Conservation (phyloP, 1,140 invertebrate species). For the Drosophila sproati region DNA sequence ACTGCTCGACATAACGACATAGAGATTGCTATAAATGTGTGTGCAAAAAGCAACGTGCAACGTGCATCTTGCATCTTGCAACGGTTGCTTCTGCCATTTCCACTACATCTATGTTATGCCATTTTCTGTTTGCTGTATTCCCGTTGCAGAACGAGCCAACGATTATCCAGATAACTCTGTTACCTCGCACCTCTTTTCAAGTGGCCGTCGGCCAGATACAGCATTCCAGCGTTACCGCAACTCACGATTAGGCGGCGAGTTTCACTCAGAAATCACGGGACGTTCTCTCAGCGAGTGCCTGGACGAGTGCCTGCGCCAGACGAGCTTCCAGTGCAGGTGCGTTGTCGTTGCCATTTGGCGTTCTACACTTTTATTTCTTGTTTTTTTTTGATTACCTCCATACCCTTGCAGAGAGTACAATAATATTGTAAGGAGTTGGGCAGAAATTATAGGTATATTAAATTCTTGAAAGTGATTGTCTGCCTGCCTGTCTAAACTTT, state of each 20-base stretch:
- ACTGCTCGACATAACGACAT: slow-evolving; percentile 56
- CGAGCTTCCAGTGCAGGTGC: slow-evolving; percentile 91
- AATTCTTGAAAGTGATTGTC: too few relatives aligned
- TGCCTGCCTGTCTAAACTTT: too few relatives aligned
- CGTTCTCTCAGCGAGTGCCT: slow-evolving; percentile 94
- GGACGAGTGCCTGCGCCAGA: slow-evolving; percentile 94
- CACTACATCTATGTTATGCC: slow-evolving; percentile 29
- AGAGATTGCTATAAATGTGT: slow-evolving; percentile 53
- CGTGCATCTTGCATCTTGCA: slow-evolving; percentile 16
- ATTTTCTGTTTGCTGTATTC: slow-evolving; percentile 51
- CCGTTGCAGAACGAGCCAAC: slow-evolving; percentile 88
- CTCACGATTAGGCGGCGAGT: slow-evolving; percentile 92
- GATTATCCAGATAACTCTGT: slow-evolving; percentile 94
- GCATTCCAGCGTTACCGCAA: slow-evolving; percentile 95
- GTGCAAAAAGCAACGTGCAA: background rate
- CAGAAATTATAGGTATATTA: background rate
- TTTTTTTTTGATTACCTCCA: background rate
- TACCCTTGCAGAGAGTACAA: background rate
- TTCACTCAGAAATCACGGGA: slow-evolving; percentile 95
- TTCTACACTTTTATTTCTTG: slow-evolving; percentile 17
- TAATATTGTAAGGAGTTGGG: background rate
- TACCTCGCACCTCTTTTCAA: slow-evolving; percentile 92
- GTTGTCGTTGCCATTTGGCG: slow-evolving; percentile 41
- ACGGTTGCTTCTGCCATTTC: slow-evolving; percentile 49
- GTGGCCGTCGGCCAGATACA: slow-evolving; percentile 92